Conservation (phyloP, 37 sponge, comb jelly and placozoan species). For the Eunapius fragilis region DNA sequence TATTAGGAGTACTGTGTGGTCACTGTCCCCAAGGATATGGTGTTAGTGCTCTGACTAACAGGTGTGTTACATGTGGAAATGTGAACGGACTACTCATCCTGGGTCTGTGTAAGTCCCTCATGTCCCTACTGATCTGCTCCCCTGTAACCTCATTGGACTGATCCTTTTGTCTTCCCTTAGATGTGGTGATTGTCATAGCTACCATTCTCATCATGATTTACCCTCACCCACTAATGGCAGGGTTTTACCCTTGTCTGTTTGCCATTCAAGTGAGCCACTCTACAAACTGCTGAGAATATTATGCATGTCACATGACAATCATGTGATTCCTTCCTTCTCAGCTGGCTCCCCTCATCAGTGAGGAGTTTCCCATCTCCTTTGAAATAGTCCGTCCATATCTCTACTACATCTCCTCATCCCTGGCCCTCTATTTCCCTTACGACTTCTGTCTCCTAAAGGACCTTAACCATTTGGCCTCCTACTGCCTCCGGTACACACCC, state of each 20-base stretch:
- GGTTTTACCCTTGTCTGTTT: conserved; percentile 40
- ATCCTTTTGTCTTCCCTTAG: conserved; percentile 2
- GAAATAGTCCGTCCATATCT: conserved; percentile 57
- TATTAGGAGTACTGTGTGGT: conserved; percentile 77
- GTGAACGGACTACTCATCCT: conserved; percentile 18
- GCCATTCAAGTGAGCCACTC: conserved; percentile 29
- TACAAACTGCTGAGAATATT: background rate
- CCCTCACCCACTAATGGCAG: conserved; percentile 16
- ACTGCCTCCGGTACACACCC: conserved; percentile 64
- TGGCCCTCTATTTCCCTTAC: conserved; percentile 75
- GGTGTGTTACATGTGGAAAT: conserved; percentile 56
- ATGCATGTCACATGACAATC: background rate
- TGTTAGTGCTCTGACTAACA: conserved; percentile 53
- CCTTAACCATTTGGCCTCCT: conserved; percentile 26
- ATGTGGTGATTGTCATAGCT: conserved; percentile 4
- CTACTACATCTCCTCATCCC: conserved; percentile 47
- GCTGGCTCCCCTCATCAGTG: conserved; percentile 49
- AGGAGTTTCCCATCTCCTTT: conserved; percentile 57
- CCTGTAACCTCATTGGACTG: background rate
- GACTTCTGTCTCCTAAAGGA: conserved; percentile 71
- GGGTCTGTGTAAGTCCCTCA: conserved; percentile 27
- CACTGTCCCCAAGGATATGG: conserved; percentile 51
- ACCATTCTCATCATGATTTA: conserved; percentile 1
- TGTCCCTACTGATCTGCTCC: background rate
- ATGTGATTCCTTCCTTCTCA: background rate